Base-by-base conservation (phyloP, 2,888 invertebrate genomes). In the Oegoconia quadripuncta region DNA sequence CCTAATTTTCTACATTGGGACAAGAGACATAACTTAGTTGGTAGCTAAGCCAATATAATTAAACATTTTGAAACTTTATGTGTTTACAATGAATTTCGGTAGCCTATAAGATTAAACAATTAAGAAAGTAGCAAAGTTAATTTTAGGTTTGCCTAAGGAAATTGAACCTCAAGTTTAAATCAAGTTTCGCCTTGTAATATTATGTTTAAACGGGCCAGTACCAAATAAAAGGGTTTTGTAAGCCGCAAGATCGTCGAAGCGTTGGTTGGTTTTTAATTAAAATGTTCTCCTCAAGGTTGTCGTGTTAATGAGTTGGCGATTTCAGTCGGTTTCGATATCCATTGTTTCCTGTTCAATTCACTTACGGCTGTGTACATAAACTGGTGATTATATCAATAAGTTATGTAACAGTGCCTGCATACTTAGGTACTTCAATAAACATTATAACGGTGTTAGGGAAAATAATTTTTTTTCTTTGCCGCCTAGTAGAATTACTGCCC, bases 261-360 rank as follows among this genome's bases (percentile, higher is more conserved):
- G 81, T 79, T 74, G 57, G 66, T 59, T 36, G 63, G 55, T 65
- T 84, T 82, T 80, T 83, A 84, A 86, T 84, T 86, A 84, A 81
- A 80, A 74, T 48, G 66, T 78, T 75, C 61, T 59, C 52, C 49
- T 68, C 79, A 83, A 86, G 86, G 86, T 62, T 76, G 61, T 47
- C 43, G 54, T 52, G 64, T 68, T 82, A 83, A 84, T 82, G 78
- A 84, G 67, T 67, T 53, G 56, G 34, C 64, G 71, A 74, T 77
- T 76, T 75, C 74, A 61, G 68, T 61, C 68, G 51, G 63, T 73
- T 78, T 71, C 67, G 34, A 37, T 36, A 44, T 17, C 38, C 40
- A 40, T 44, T 44, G 44, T 44, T 44, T 38, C 27, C 17, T 35
- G 33, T 57, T 50, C 56, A 46, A 52, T 53, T 53, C 49, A 50